Base-by-base conservation (phyloP, 1,140 invertebrate species). In the Drosophila serrata region DNA sequence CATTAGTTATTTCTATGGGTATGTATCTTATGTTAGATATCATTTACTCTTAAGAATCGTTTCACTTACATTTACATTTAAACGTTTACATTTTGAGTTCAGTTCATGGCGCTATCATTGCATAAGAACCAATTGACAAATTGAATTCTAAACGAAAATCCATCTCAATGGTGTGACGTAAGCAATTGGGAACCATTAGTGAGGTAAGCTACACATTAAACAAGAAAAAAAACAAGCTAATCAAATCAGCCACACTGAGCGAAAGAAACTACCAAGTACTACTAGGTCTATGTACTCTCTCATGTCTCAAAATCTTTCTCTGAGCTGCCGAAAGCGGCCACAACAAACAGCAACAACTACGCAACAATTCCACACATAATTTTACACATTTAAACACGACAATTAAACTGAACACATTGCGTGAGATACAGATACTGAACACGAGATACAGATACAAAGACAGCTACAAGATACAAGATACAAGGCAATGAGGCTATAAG, bases 171-270 rank as follows among this genome's bases (percentile, higher is more conserved):
- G 91, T 92, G 91, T 92, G 91, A 91, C 72, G 91, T 79, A 92
- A 92, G 91, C 91, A 92, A 92, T 92, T 92, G 85, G 91, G 91
- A 92, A 92, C 91, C 91, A 92, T 92, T 92, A 92, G 91, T 92
- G 69, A 92, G 91, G 91, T 92, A 92, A 92, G 91, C 91, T 92
- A 92, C 91, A 92, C 91, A 92, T 90, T 92, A 92, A 91, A 91
- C 91, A 92, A 92, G 58, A 65, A 84, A 78, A 43, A 65, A 84
- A 78, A 43, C 61, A 55, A 61, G n/a, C 59, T 48, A 79, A 70
- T 43, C 22, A 63, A 67, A 42, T 53, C 61, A 43, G 46, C 45
- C 39, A 72, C 22, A 58, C 62, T 65, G 63, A 64, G 61, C 43
- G 67, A 67, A 37, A 49, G 12, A 70, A 35, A 72, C 22, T 58